These are phyloP conservation scores for Chromis chromis DNA, from an alignment of 2,797 vertebrate genomes.

Conservation along the genomic window DNA sequence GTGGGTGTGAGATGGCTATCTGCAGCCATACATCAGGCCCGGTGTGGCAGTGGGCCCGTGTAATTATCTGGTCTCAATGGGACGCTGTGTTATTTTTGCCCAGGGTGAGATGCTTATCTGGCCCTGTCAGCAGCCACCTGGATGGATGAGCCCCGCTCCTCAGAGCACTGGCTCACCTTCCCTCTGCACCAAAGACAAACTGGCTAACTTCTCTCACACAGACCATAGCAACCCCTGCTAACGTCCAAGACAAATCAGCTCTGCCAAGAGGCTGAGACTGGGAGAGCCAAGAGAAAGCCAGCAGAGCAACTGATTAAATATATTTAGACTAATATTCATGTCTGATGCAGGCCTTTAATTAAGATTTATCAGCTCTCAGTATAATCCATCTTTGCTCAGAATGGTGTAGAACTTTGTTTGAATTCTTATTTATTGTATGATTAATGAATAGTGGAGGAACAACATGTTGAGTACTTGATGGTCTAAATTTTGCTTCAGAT, in stretches of 20 bases:
- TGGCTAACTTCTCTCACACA: slow-evolving; percentile 48
- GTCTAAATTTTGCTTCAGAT: neutral
- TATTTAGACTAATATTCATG: slow-evolving; percentile 9
- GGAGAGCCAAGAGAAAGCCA: slow-evolving; percentile 23
- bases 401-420: neutral
- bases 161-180: slow-evolving; percentile 73
- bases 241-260: slow-evolving; percentile 40
- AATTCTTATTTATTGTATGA: slow-evolving; percentile 4
- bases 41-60: slow-evolving; percentile 77
- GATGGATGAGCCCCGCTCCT: slow-evolving; percentile 79
- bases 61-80: slow-evolving; percentile 87
- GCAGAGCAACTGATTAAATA: slow-evolving; percentile 12
- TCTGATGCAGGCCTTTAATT: slow-evolving; percentile 24
- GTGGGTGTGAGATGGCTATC: slow-evolving; percentile 84
- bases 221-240: slow-evolving; percentile 42
- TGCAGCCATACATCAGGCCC: slow-evolving; percentile 82
- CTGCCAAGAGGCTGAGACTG: slow-evolving; percentile 19
- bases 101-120: slow-evolving; percentile 86
- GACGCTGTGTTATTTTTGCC: slow-evolving; percentile 86
- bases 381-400: slow-evolving; percentile 20
- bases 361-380: slow-evolving; percentile 8
- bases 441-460: neutral
- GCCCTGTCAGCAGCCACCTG: slow-evolving; percentile 83
- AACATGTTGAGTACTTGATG: neutral
- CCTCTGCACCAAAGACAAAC: slow-evolving; percentile 72